Evolutionary conservation across 2,113 vertebrate species (phyloP), one percentile per base, ranked within the genome.

Genomic region (Aptenodytes patagonicus): DNA sequence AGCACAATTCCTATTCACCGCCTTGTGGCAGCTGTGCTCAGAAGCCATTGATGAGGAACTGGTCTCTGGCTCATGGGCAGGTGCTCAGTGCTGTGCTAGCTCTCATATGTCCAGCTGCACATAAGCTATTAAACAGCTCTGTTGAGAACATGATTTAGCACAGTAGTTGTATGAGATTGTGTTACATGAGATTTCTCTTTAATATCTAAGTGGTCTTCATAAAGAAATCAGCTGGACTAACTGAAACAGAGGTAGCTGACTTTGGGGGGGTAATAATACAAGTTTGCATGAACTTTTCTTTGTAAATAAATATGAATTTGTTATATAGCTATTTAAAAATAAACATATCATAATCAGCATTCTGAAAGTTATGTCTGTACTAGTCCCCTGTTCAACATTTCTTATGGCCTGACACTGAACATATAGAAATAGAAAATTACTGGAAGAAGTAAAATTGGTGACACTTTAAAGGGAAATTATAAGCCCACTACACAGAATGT

Each of bases 271-370:
- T 55, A 84, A 44, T 57, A 72, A 19, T 54, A 49, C 6, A 76
- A 47, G 17, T 71, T 81, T 83, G 2, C 22, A 2, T 34, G 2
- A 40, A 54, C 8, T 40, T 78, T 64, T 36, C 6, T n/a, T 38
- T 31, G 4, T 60, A 47, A 55, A 7, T 34, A 79, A 60, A 28
- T 40, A 57, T 2, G 2, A 36, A 20, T 61, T 29, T 72, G 6
- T 2, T 72, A 14, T 40, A 20, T 75, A 51, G 24, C 6, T 76
- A 28, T 38, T 64, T 38, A 70, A 34, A 57, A 57, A 84, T 69
- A 84, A 66, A 44, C 0, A 0, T 65, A 22, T 3, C 1, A 3
- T 55, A 52, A 71, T 9, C 3, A 70, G 7, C 28, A 38, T 82
- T 83, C 51, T 85, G 51, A 58, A 89, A 36, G 21, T 55, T 71